phyloP scores from a whole-genome alignment of 2,113 vertebrate species.

The Saccopteryx bilineata region DNA sequence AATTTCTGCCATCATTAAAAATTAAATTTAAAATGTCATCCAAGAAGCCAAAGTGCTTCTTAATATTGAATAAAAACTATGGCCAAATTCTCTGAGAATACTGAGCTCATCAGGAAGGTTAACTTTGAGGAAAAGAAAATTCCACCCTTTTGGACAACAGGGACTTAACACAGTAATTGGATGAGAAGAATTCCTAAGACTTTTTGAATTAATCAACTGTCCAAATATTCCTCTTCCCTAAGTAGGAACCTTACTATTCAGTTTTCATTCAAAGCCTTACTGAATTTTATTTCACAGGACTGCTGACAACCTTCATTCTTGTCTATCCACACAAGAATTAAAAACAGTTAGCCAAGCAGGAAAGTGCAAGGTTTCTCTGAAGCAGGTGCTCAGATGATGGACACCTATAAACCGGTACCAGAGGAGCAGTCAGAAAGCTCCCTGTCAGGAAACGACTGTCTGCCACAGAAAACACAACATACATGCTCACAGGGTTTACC shows the following conservation, averaged over 20 bases:
- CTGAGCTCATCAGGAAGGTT: neutral
- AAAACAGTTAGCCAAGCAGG: neutral
- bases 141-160: neutral
- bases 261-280: neutral
- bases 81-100: neutral
- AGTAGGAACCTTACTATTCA: neutral
- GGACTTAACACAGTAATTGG: neutral
- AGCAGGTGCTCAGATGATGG: too few relatives aligned
- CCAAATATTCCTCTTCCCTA: neutral
- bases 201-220: neutral
- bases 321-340: neutral
- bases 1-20: neutral
- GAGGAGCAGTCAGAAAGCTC: neutral
- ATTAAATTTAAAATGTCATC: constrained; percentile 28
- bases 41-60: neutral
- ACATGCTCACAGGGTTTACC: neutral
- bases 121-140: constrained; percentile 24
- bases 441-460: neutral
- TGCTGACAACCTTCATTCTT: neutral
- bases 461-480: neutral
- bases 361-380: neutral
- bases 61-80: neutral
- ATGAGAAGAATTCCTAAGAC: neutral
- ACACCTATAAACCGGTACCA: neutral
- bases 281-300: constrained; percentile 13